Conservation (phyloP, 2,113 vertebrate species). For the Oxyura jamaicensis region DNA sequence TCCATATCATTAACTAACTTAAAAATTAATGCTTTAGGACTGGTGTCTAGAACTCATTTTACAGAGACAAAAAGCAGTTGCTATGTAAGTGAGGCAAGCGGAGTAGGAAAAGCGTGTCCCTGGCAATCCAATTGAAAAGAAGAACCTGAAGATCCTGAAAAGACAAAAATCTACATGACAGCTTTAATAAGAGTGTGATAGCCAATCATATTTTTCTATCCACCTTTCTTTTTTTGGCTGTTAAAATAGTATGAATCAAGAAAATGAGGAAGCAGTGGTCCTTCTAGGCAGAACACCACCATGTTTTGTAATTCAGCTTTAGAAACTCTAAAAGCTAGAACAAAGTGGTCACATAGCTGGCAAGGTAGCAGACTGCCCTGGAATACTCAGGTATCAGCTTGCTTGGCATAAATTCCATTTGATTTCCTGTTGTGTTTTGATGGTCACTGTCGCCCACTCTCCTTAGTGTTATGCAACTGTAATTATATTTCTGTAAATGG, state of each 20-base stretch:
- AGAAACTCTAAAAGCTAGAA: neutral
- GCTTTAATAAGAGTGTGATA: neutral
- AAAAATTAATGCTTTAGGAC: neutral
- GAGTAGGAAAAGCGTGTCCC: neutral
- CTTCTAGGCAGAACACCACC: neutral
- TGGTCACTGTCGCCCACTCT: neutral
- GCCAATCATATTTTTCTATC: neutral
- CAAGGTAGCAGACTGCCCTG: neutral
- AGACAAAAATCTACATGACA: neutral
- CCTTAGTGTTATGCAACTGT: neutral
- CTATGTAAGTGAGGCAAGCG: neutral
- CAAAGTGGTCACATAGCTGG: neutral
- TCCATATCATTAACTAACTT: neutral
- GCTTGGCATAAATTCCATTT: neutral
- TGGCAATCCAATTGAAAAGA: neutral
- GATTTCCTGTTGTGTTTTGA: neutral
- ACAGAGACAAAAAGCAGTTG: neutral
- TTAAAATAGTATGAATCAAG: neutral
- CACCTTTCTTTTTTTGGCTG: neutral
- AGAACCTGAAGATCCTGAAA: neutral
- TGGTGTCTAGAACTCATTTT: neutral
- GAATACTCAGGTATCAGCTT: neutral
- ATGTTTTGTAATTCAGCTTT: neutral
- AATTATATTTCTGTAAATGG: neutral
- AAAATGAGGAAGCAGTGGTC: neutral